These are phyloP conservation scores for Glossophaga mutica DNA, from an alignment of 2,797 vertebrate genomes.

Conservation along the genomic window DNA sequence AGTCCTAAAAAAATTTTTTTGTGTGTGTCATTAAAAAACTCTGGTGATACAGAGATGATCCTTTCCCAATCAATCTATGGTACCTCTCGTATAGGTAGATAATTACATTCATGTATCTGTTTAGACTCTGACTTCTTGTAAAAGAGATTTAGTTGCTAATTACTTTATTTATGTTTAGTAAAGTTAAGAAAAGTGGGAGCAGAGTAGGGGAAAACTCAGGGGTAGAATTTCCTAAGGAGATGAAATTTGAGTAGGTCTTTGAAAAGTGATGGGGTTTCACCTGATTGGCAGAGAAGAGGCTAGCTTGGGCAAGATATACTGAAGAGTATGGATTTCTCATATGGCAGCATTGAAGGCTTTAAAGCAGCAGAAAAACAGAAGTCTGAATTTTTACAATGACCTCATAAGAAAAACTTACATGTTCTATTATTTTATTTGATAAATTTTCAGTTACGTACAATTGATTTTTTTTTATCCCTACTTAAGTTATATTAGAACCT, in stretches of 20 bases:
- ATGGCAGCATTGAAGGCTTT: neutral
- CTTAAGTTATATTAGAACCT: neutral
- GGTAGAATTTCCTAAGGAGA: neutral
- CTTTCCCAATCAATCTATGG: neutral
- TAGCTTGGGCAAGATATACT: neutral
- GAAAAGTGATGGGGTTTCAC: neutral
- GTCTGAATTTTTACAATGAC: neutral
- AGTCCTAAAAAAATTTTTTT: neutral
- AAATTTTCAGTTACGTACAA: neutral
- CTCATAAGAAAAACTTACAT: neutral
- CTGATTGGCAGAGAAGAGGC: neutral
- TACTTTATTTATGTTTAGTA: neutral
- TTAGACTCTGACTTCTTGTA: neutral
- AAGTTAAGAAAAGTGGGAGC: neutral
- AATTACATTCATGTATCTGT: neutral
- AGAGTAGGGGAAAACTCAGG: neutral
- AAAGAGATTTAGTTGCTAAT: neutral
- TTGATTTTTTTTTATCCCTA: neutral
- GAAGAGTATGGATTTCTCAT: neutral
- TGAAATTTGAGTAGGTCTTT: neutral
- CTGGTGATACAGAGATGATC: neutral
- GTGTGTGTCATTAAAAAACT: neutral
- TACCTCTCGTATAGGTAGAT: neutral
- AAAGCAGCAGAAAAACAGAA: neutral
- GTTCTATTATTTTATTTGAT: neutral